Conservation (phyloP, 92 coral and sea anemone species). For the Epizoanthus rinbou region DNA sequence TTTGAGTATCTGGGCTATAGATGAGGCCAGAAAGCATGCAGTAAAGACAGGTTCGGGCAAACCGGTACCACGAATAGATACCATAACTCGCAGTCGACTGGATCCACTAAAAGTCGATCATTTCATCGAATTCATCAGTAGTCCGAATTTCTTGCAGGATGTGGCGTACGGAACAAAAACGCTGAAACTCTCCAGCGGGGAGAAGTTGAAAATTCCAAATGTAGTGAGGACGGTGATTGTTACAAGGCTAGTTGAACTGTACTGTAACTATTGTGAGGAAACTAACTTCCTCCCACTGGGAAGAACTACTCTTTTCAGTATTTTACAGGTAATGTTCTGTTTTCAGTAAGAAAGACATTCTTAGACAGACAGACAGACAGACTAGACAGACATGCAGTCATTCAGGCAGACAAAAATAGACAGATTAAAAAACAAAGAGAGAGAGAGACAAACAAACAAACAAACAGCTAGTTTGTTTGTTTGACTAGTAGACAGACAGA, state of each 20-base stretch:
- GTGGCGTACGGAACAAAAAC: constrained; percentile 62
- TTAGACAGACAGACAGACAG: background rate
- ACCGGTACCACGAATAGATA: constrained; percentile 11
- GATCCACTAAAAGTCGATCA: background rate
- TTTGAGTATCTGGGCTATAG: constrained; percentile 55
- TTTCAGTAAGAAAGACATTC: no score
- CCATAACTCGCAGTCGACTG: background rate
- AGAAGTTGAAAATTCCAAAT: constrained; percentile 57
- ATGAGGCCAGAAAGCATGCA: constrained; percentile 53
- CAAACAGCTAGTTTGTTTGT: no score
- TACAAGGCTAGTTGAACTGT: constrained; percentile 57
- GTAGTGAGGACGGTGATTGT: constrained; percentile 62
- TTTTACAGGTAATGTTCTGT: constrained; percentile 42
- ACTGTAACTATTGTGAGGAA: constrained; percentile 45
- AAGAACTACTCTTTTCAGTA: constrained; percentile 53
- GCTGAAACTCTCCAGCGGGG: constrained; percentile 55
- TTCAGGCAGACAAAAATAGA: no score
- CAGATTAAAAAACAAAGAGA: no score
- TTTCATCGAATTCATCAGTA: background rate
- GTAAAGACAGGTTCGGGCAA: constrained; percentile 25
- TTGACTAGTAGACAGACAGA: no score
- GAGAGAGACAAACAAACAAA: no score
- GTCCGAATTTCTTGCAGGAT: constrained; percentile 58
- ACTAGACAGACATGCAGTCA: background rate
- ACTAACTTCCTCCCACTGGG: constrained; percentile 52